A percentile compares a stretch with the other conserved stretches of the same genome.
phyloP scores from a whole-genome alignment of 2,888 invertebrate genomes.

The Endotricha flammealis region DNA sequence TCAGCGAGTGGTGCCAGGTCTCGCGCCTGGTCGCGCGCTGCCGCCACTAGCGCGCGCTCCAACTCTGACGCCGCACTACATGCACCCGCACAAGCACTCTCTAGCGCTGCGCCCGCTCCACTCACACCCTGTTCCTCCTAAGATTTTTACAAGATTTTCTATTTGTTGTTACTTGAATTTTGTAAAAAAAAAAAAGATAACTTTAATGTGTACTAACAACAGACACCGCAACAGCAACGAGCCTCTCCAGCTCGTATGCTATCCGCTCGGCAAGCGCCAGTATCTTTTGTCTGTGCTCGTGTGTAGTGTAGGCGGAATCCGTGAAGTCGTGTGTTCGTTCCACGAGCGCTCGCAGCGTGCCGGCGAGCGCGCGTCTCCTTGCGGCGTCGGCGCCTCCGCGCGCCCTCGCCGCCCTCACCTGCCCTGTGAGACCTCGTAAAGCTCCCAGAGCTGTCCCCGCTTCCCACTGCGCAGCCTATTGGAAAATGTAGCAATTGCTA shows the following conservation, averaged over 20 bases:
- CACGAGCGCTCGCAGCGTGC: constrained; percentile 92
- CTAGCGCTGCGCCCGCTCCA: constrained; percentile 64
- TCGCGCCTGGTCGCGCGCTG: constrained; percentile 67
- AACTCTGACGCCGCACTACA: constrained; percentile 91
- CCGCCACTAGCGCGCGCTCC: constrained; percentile 85
- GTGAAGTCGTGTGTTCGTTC: constrained; percentile 99
- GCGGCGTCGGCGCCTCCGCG: constrained; percentile 83
- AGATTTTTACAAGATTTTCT: neutral
- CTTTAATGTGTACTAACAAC: constrained; percentile 76
- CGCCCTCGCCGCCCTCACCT: constrained; percentile 88
- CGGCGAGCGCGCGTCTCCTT: constrained; percentile 87
- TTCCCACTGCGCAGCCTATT: constrained; percentile 70
- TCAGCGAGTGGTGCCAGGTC: constrained; percentile 66
- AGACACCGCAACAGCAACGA: constrained; percentile 90
- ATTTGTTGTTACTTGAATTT: too few relatives aligned
- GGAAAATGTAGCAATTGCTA: neutral
- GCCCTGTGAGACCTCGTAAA: constrained; percentile 89
- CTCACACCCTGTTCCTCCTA: constrained; percentile 64
- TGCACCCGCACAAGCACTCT: constrained; percentile 81
- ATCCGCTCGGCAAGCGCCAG: constrained; percentile 92
- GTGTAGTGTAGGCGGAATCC: constrained; percentile 98
- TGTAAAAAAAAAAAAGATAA: constrained; percentile 3
- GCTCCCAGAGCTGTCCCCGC: constrained; percentile 88
- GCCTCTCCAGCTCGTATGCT: constrained; percentile 93
- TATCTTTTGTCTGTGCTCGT: constrained; percentile 97